Evolutionary conservation across 1,140 invertebrate genomes (phyloP), one percentile per base, ranked within the genome.

Genomic region (Schlechtendalia chinensis): DNA sequence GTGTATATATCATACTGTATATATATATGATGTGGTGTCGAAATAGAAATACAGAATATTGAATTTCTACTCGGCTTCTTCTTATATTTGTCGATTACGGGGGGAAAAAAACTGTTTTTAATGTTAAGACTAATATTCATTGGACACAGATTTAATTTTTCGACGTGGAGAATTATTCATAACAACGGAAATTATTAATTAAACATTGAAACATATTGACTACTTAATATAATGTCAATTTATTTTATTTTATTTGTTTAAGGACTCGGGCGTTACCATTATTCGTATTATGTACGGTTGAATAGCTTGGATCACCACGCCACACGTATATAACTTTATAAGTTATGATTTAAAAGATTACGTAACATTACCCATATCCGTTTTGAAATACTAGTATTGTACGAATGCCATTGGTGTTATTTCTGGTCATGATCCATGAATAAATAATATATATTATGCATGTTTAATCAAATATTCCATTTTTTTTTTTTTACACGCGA

Each of bases 371-470:
- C 32, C 32, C 8, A 2, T 69, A 69, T 50, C 14, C 39, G 45
- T 27, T 6, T 17, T 69, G 67, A 27, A 69, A 50, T 50, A 69
- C n/a, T 47, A 47, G 65, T 6, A 69, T 69, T 69, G 65, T 69
- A 39, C n/a, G 17, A 69, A 69, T 27, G 22, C 24, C 22, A 69
- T 69, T 39, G 16, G 17, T 45, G 39, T 17, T 69, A 50, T 69
- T 50, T 69, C 32, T 24, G n/a, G 45, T n/a, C 67, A 6, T 27
- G 22, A 24, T 19, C 17, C 45, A 22, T 69, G 22, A 14, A 69
- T 47, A 50, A 27, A 69, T 50, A 22, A 69, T 50, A 10, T 22
- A 50, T 17, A 39, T n/a, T n/a, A n/a, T n/a, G n/a, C n/a, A n/a
- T n/a, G 22, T 69, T 50, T 50, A 27, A 69, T 50, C 24, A 69